Evolutionary conservation across 1,140 invertebrate genomes (phyloP).

Genomic region (Apolygus lucorum): DNA sequence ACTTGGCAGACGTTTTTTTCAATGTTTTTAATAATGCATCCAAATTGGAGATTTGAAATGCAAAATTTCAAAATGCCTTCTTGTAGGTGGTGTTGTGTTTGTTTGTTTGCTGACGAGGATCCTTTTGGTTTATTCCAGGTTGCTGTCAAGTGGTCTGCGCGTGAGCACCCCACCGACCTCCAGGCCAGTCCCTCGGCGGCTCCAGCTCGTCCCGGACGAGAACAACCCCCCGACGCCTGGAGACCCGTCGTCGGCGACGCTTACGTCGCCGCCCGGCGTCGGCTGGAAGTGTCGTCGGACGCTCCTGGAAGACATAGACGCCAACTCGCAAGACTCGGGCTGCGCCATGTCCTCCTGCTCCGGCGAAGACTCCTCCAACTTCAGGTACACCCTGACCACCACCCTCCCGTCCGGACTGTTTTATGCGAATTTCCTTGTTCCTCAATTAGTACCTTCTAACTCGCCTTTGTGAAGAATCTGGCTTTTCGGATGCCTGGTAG

Average conservation of each 20-base stretch:
- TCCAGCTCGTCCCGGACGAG: constrained; percentile 18
- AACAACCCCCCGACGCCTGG: constrained; percentile 18
- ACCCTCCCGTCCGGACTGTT: neutral
- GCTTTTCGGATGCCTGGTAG: no score
- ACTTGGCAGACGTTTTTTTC: no score
- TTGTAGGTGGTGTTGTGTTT: no score
- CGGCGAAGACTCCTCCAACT: constrained; percentile 30
- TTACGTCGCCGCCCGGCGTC: neutral
- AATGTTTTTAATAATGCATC: no score
- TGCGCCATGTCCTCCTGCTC: constrained; percentile 38
- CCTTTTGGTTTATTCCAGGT: constrained; percentile 23
- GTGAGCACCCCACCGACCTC: constrained; percentile 23
- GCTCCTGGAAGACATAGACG: constrained; percentile 39
- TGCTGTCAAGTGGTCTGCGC: constrained; percentile 20
- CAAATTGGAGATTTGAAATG: no score
- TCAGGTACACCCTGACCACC: no score
- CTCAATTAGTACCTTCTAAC: neutral
- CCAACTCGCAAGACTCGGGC: constrained; percentile 51
- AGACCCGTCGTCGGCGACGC: neutral
- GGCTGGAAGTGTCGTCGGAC: constrained; percentile 17
- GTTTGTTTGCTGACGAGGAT: no score
- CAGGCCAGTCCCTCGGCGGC: constrained; percentile 7
- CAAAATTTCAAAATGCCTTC: no score
- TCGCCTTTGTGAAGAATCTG: no score
- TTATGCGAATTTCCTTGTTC: constrained; percentile 4